Conservation (phyloP, 2,113 vertebrate species). For the Embiotoca jacksoni region DNA sequence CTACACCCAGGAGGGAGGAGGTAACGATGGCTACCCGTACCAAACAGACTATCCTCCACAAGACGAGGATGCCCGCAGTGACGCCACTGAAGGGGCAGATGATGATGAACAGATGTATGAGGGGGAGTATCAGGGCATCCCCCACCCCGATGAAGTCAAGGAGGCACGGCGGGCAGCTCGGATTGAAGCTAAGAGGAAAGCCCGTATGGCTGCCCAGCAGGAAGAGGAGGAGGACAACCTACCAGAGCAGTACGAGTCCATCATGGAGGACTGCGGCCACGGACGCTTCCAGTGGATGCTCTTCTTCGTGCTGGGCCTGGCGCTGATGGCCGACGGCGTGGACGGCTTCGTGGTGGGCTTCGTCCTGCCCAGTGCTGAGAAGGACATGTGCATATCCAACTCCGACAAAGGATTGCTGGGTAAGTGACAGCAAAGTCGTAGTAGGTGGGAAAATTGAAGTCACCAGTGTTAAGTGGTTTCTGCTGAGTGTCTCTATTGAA, state of each 20-base stretch:
- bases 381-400: constrained; percentile 98
- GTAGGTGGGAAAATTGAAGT: neutral
- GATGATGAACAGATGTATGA: constrained; percentile 97
- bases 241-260: constrained; percentile 95
- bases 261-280: constrained; percentile 97
- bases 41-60: constrained; percentile 83
- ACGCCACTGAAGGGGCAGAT: constrained; percentile 95
- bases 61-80: constrained; percentile 92
- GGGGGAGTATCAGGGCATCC: constrained; percentile 98
- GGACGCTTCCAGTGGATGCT: constrained; percentile 98
- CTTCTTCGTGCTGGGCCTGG: constrained; percentile 93
- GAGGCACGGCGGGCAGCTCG: constrained; percentile 88
- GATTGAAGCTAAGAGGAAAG: constrained; percentile 90
- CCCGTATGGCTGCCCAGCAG: constrained; percentile 84
- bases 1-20: constrained; percentile 83
- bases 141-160: constrained; percentile 94
- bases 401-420: constrained; percentile 96
- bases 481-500: no score
- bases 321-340: constrained; percentile 97
- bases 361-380: constrained; percentile 95
- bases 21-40: constrained; percentile 86
- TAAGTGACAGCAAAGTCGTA: constrained; percentile 80
- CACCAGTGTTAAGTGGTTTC: neutral
- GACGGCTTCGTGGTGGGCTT: constrained; percentile 98
- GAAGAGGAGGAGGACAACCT: constrained; percentile 89